Evolutionary conservation across 2,888 invertebrate genomes (phyloP), one percentile per base, ranked within the genome.

Genomic region (Venustoraphidia nigricollis): DNA sequence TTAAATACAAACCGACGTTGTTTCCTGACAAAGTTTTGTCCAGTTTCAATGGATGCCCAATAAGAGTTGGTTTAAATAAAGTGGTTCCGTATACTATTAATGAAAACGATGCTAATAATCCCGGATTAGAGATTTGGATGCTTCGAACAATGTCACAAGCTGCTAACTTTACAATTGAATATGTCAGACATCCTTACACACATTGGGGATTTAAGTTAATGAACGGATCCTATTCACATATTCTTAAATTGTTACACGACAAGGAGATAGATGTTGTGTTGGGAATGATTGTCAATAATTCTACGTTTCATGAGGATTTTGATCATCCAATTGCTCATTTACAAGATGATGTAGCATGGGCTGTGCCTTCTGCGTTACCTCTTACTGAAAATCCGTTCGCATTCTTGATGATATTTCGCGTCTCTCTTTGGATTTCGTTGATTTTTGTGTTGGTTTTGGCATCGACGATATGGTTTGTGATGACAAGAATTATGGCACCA

Each of bases 221-320:
- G 14, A 52, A 59, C 34, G 69, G 69, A 0, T 54, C 60, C 6
- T 77, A 75, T 75, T 64, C 63, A 17, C 75, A 74, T 9, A 65
- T 71, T 9, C 58, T 77, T 17, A 67, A 63, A 4, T 57, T 65
- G 10, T 54, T 77, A 1, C 53, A 60, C 1, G 53, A 60, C 1
- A 63, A 62, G 50, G 60, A 45, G 37, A 39, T 72, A 5, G 69
- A 75, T 47, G 60, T 77, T 8, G 62, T 75, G 6, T 55, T 75
- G 13, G 77, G 77, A 8, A 76, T 75, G 1, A 72, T 72, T 51
- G 76, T 69, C 60, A 73, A 77, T 6, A 77, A 77, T 55, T 67
- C 68, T 45, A 75, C 75, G 52, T 70, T 76, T 0, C 69, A 70
- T 35, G 67, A 70, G 52, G 69, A 69, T 50, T 77, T 77, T 56